phyloP scores from a whole-genome alignment of 1,140 invertebrate genomes.

The Zaprionus ghesquierei region DNA sequence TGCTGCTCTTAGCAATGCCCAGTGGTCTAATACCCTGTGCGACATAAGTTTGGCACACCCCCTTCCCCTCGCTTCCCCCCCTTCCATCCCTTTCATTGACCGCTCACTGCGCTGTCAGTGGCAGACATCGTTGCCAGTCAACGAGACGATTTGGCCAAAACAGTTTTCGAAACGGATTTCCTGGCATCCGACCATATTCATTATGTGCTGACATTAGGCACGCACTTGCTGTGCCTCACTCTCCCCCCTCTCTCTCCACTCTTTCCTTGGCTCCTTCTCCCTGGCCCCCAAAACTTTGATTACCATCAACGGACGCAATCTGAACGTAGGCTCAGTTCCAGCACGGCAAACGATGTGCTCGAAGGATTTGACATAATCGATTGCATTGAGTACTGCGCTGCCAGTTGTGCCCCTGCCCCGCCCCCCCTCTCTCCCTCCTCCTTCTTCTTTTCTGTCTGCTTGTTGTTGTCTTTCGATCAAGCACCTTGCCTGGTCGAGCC shows the following conservation, averaged over 20 bases:
- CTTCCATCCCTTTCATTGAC: no score
- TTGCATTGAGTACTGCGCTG: slow-evolving; percentile 40
- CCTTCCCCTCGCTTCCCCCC: no score
- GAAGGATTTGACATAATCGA: slow-evolving; percentile 55
- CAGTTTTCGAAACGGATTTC: slow-evolving; percentile 44
- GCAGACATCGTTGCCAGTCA: slow-evolving; percentile 6
- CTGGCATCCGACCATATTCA: slow-evolving; percentile 25
- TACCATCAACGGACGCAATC: neutral
- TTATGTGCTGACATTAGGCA: slow-evolving; percentile 49
- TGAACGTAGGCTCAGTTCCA: neutral
- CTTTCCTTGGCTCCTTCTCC: neutral
- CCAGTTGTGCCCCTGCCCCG: no score
- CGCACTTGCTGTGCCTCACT: slow-evolving; percentile 1
- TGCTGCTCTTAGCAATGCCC: neutral
- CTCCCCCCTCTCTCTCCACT: neutral
- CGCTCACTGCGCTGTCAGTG: neutral
- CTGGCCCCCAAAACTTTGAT: neutral
- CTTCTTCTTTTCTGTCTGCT: neutral
- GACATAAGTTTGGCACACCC: neutral
- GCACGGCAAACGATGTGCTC: slow-evolving; percentile 45
- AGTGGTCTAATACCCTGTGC: neutral
- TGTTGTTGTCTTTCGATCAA: slow-evolving; percentile 34
- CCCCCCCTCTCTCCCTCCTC: neutral
- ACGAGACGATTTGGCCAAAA: slow-evolving; percentile 38
- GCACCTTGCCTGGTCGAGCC: slow-evolving; percentile 26